Conservation (phyloP, 2,797 vertebrate species). For the Antrozous pallidus region DNA sequence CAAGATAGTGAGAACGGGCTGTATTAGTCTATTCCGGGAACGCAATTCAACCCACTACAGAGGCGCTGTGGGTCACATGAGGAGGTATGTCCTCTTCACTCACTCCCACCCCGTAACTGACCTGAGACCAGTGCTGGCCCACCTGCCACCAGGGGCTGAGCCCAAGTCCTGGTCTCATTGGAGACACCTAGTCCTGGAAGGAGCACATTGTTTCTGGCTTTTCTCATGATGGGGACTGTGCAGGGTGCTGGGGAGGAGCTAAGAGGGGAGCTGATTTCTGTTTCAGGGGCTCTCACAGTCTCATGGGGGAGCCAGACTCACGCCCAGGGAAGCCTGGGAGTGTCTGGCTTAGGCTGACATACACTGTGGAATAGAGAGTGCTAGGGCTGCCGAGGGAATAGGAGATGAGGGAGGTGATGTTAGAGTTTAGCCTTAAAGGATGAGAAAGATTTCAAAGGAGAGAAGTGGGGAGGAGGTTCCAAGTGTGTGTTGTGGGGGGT, state of each 20-base stretch:
- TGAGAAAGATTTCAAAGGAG: neutral
- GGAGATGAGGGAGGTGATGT: neutral
- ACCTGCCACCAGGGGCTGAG: neutral
- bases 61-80: neutral
- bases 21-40: neutral
- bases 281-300: neutral
- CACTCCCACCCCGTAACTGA: neutral
- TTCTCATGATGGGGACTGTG: neutral
- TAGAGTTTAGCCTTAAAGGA: neutral
- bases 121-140: neutral
- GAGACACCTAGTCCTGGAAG: neutral
- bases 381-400: neutral
- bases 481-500: neutral
- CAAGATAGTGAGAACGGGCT: neutral
- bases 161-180: neutral
- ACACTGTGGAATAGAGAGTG: fast-evolving
- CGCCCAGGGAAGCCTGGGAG: neutral
- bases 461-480: neutral
- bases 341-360: neutral
- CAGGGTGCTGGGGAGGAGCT: neutral
- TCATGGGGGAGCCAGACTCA: neutral
- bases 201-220: neutral
- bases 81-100: neutral
- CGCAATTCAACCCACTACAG: neutral
- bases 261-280: neutral